Percentiles rank a stretch among this genome's conserved stretches.
Evolutionary conservation across 2,113 vertebrate genomes (phyloP).

Genomic region (Tenebrosternarchus preto): DNA sequence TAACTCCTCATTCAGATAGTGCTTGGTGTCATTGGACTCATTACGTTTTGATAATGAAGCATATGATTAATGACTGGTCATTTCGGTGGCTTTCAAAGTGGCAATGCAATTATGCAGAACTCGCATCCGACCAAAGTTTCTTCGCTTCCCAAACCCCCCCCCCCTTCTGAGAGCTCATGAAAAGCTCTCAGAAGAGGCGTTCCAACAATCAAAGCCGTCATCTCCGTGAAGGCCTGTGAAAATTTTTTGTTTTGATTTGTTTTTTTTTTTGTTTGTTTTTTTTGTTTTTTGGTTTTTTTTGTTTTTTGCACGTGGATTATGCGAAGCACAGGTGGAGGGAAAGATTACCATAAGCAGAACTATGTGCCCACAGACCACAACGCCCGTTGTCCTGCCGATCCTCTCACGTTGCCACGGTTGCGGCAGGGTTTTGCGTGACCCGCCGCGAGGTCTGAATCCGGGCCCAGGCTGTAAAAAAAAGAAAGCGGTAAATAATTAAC

Average conservation of each 20-base stretch:
- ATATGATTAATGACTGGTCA: conserved; percentile 39
- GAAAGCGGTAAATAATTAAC: conserved; percentile 25
- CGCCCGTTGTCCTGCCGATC: too few species aligned
- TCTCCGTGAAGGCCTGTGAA: conserved; percentile 7
- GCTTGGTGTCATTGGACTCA: conserved; percentile 37
- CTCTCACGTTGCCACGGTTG: too few species aligned
- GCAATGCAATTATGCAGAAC: conserved; percentile 41
- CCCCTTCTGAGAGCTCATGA: background rate
- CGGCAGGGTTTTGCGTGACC: background rate
- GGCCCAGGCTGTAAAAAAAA: conserved; percentile 21
- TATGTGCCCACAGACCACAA: too few species aligned
- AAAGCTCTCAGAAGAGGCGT: conserved; percentile 23
- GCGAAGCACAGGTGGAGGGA: background rate
- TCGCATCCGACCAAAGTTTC: conserved; percentile 21
- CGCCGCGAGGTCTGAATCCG: conserved; percentile 26
- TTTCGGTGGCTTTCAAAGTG: conserved; percentile 35
- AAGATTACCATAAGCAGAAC: background rate
- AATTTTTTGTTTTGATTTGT: too few species aligned
- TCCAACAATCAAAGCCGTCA: conserved; percentile 28
- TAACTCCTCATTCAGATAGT: conserved; percentile 28
- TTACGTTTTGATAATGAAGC: conserved; percentile 44
- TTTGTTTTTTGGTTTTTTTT: too few species aligned
- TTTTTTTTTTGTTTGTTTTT: too few species aligned
- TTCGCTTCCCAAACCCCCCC: background rate
- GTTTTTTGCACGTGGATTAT: background rate